Evolutionary conservation across 2,888 invertebrate species (phyloP).

Genomic region (Chrysolina americana): DNA sequence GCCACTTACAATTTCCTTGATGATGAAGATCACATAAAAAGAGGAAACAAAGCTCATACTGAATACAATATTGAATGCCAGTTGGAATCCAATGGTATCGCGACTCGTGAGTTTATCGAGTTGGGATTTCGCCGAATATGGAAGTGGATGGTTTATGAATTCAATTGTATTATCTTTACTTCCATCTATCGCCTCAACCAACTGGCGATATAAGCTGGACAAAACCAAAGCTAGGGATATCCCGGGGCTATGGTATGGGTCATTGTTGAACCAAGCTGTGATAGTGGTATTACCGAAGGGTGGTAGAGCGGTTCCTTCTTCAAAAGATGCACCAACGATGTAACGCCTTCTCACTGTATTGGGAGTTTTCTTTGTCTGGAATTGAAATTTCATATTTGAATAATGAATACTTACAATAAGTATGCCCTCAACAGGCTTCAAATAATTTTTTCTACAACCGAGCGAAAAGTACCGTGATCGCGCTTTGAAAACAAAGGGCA

Average conservation of each 20-base stretch:
- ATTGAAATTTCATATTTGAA: conserved; percentile 12
- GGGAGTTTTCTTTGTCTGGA: conserved; percentile 59
- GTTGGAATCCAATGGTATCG: conserved; percentile 72
- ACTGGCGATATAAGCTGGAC: conserved; percentile 73
- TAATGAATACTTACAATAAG: too few species aligned
- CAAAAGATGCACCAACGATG: conserved; percentile 74
- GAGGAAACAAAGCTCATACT: conserved; percentile 80
- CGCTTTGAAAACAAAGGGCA: too few species aligned
- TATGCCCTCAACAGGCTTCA: too few species aligned
- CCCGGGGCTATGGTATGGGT: conserved; percentile 82
- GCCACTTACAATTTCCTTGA: conserved; percentile 78
- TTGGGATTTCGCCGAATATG: conserved; percentile 74
- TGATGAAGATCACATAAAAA: conserved; percentile 75
- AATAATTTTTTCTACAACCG: too few species aligned
- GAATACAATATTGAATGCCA: conserved; percentile 80
- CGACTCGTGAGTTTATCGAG: conserved; percentile 64
- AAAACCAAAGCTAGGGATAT: conserved; percentile 77
- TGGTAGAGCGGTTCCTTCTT: neutral
- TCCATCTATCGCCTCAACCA: conserved; percentile 6
- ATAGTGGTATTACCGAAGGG: conserved; percentile 62
- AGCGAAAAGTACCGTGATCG: too few species aligned
- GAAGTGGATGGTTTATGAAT: conserved; percentile 79
- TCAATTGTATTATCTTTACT: conserved; percentile 47
- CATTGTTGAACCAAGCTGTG: conserved; percentile 84
- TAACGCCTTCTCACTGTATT: conserved; percentile 65